Conservation (phyloP, 2,888 invertebrate species). For the Phoronis australis region DNA sequence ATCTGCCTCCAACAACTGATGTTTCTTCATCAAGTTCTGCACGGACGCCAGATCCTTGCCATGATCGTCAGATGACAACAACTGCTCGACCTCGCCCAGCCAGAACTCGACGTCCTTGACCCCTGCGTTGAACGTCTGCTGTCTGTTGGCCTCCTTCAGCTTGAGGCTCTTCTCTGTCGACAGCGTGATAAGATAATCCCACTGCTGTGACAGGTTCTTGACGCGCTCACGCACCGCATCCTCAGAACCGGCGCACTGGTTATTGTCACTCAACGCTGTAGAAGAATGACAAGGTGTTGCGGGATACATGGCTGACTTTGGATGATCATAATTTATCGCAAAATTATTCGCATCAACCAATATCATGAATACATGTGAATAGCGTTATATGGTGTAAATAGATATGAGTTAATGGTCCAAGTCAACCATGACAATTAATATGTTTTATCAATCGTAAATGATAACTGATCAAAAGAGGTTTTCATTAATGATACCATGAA, state of each 20-base stretch:
- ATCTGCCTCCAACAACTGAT: conserved; percentile 96
- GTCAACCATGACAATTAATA: no score
- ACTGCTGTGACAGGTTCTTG: conserved; percentile 81
- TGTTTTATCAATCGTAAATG: no score
- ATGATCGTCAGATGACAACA: conserved; percentile 91
- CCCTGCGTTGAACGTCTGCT: conserved; percentile 95
- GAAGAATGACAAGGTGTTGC: conserved; percentile 4
- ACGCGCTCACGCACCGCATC: conserved; percentile 78
- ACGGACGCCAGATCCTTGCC: conserved; percentile 97
- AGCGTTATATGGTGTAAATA: no score
- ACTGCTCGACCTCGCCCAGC: conserved; percentile 92
- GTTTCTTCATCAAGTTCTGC: conserved; percentile 84
- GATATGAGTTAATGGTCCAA: no score
- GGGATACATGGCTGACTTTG: no score
- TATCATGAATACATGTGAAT: no score
- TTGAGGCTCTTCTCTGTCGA: conserved; percentile 97
- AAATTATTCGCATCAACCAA: no score
- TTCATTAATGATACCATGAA: no score
- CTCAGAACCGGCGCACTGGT: conserved; percentile 96
- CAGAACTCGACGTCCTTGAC: conserved; percentile 99
- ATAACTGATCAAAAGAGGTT: no score
- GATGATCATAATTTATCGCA: no score
- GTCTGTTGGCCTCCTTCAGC: conserved; percentile 97
- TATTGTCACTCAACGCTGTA: conserved; percentile 69
- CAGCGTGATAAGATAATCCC: conserved; percentile 97